Conservation (phyloP, 2,797 vertebrate genomes). For the Tarsius wallacei region DNA sequence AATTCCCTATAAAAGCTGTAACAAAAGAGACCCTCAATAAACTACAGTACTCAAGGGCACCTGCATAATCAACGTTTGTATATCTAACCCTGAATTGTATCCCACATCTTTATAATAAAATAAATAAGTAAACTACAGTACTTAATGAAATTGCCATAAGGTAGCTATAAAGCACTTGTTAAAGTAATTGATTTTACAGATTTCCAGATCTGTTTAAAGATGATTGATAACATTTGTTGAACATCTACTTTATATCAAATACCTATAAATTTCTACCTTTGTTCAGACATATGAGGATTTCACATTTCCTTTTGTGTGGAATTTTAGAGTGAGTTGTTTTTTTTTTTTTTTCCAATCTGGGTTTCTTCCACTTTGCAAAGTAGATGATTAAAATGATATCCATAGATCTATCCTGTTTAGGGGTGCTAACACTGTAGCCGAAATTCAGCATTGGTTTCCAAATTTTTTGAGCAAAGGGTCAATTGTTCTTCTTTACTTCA, state of each 20-base stretch:
- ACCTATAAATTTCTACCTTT: background rate
- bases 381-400: background rate
- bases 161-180: background rate
- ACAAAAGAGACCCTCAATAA: background rate
- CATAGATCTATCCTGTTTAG: background rate
- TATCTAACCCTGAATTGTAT: too few relatives aligned
- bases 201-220: constrained; percentile 7
- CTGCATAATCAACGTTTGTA: too few relatives aligned
- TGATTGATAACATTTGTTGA: background rate
- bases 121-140: background rate
- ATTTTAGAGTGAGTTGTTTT: constrained; percentile 45
- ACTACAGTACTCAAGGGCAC: background rate
- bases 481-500: background rate
- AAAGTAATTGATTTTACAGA: constrained; percentile 12
- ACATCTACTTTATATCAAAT: background rate
- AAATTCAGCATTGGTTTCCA: background rate
- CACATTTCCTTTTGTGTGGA: background rate
- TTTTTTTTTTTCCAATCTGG: too few relatives aligned
- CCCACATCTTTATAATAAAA: too few relatives aligned
- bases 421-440: background rate
- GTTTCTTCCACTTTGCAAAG: constrained; percentile 24
- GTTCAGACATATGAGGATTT: constrained; percentile 28
- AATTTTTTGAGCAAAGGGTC: background rate
- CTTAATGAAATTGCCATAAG: background rate
- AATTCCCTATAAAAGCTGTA: background rate